A percentile compares a stretch with the other conserved stretches of the same genome.
Evolutionary conservation across 2,797 vertebrate species (phyloP).

Genomic region (Notamacropus eugenii): DNA sequence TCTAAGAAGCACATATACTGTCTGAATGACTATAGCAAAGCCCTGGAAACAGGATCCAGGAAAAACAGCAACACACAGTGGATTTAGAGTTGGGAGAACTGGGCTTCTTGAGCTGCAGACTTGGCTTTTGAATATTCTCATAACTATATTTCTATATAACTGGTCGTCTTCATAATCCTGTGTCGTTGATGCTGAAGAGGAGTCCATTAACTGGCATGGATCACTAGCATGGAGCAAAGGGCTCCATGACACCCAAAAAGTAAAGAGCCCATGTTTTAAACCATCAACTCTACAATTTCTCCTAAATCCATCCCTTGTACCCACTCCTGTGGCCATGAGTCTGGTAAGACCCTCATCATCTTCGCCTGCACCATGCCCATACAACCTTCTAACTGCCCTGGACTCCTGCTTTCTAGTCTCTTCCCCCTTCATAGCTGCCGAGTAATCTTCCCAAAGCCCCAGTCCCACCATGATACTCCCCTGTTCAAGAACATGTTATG

Average conservation of each 20-base stretch:
- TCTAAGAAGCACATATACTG: background rate
- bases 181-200: background rate
- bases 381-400: background rate
- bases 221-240: background rate
- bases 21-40: background rate
- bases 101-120: background rate
- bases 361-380: background rate
- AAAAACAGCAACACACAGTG: fast-evolving
- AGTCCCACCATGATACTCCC: background rate
- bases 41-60: background rate
- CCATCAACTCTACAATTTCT: background rate
- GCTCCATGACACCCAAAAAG: background rate
- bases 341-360: background rate
- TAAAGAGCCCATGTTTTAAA: background rate
- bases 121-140: background rate
- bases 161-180: background rate
- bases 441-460: background rate
- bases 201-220: background rate
- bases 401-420: background rate
- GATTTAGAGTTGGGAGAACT: background rate
- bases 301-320: background rate
- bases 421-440: background rate
- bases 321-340: background rate
- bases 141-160: background rate
- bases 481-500: background rate